phyloP scores from a whole-genome alignment of 2,888 invertebrate species.

The Microchrysa polita region DNA sequence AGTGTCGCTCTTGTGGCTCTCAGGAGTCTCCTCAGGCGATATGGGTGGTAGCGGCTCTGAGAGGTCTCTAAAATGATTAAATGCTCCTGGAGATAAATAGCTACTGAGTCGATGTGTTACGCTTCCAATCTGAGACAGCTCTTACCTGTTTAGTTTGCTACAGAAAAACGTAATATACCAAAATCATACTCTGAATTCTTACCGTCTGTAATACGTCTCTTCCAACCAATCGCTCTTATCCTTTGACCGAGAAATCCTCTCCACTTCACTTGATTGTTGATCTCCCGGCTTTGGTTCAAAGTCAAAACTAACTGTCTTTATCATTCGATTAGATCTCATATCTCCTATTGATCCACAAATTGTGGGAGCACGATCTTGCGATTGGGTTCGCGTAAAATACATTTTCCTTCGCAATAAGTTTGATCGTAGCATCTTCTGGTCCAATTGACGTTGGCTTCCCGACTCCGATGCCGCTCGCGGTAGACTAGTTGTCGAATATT shows the following conservation, averaged over 20 bases:
- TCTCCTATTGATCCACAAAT: constrained; percentile 57
- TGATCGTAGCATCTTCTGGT: constrained; percentile 56
- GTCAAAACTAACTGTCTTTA: constrained; percentile 65
- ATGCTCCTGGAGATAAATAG: too few species aligned
- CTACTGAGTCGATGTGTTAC: too few species aligned
- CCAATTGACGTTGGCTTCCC: constrained; percentile 55
- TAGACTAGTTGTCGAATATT: constrained; percentile 44
- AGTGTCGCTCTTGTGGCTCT: too few species aligned
- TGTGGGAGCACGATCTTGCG: constrained; percentile 60
- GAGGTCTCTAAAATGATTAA: too few species aligned
- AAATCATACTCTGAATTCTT: too few species aligned
- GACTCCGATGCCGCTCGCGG: constrained; percentile 46
- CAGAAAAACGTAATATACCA: too few species aligned
- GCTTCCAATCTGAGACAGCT: too few species aligned
- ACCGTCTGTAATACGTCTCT: constrained; percentile 62
- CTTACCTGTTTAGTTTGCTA: too few species aligned
- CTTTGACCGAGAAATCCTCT: constrained; percentile 56
- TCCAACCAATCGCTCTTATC: constrained; percentile 60
- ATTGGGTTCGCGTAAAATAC: constrained; percentile 60
- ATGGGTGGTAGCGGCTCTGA: too few species aligned
- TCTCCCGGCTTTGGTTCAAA: constrained; percentile 54
- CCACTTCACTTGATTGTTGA: constrained; percentile 46
- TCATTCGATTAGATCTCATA: constrained; percentile 58
- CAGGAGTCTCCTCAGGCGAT: too few species aligned
- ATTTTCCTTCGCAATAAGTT: constrained; percentile 55